These are phyloP conservation scores for Atrichornis clamosus DNA, from an alignment of 2,113 vertebrate species.

Conservation along the genomic window DNA sequence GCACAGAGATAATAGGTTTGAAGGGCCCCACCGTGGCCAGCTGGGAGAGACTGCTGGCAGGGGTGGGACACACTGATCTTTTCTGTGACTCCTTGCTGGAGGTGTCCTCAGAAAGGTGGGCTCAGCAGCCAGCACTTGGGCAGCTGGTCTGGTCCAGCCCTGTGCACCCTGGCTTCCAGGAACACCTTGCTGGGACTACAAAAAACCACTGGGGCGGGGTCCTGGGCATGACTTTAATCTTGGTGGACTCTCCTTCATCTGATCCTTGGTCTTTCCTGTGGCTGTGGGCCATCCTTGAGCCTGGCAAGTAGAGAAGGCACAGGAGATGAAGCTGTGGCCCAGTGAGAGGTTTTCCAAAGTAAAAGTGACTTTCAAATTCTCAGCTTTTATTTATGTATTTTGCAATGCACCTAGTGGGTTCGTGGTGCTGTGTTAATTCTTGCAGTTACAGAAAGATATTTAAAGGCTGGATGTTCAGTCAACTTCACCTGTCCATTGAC, in stretches of 20 bases:
- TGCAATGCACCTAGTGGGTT: background rate
- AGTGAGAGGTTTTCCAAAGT: background rate
- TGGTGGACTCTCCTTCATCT: background rate
- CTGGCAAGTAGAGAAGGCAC: background rate
- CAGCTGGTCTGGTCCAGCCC: background rate
- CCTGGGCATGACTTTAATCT: background rate
- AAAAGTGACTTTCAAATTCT: background rate
- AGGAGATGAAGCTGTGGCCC: background rate
- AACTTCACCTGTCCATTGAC: background rate
- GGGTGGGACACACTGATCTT: too few species aligned
- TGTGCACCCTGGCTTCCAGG: background rate
- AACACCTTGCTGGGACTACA: background rate
- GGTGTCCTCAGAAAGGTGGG: background rate
- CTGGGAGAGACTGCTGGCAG: background rate
- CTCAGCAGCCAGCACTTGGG: fast-evolving
- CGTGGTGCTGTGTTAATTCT: background rate
- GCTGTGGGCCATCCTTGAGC: background rate
- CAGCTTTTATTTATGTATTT: background rate
- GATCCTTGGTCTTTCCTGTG: background rate
- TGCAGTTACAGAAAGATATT: background rate
- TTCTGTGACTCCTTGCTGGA: background rate
- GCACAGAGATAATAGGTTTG: background rate
- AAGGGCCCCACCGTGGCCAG: background rate
- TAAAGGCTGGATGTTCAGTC: background rate
- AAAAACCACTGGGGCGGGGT: background rate